Evolutionary conservation across 2,113 vertebrate species (phyloP).

Genomic region (Cebidichthys violaceus): DNA sequence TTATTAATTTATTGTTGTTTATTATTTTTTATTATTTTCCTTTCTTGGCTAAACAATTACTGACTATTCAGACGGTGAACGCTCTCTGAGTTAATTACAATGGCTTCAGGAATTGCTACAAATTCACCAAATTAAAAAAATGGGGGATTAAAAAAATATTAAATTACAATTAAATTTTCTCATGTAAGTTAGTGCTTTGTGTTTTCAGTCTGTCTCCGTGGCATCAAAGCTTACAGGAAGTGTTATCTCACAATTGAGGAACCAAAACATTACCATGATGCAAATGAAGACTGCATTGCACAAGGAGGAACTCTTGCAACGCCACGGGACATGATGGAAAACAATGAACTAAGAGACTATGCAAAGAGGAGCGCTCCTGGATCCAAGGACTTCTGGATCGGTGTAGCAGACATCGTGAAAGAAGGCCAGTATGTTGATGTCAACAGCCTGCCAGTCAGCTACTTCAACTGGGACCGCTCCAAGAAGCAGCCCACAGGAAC

Average conservation of each 20-base stretch:
- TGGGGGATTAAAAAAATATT: not conserved
- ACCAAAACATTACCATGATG: constrained; percentile 92
- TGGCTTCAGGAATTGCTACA: not conserved
- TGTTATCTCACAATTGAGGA: constrained; percentile 91
- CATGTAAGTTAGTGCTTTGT: constrained; percentile 53
- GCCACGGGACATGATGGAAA: constrained; percentile 89
- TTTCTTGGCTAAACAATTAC: not conserved
- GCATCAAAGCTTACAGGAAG: constrained; percentile 93
- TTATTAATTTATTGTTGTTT: not conserved
- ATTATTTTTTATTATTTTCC: not conserved
- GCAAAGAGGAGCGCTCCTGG: constrained; percentile 87
- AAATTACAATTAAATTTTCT: not conserved
- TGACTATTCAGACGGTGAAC: not conserved
- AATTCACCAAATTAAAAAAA: not conserved
- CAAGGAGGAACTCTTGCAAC: constrained; percentile 93
- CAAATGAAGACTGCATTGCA: constrained; percentile 96
- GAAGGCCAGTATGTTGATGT: constrained; percentile 97
- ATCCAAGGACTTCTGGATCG: constrained; percentile 92
- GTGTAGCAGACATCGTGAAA: constrained; percentile 91
- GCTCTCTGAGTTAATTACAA: not conserved
- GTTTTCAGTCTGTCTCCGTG: constrained; percentile 94
- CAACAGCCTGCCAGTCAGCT: constrained; percentile 88
- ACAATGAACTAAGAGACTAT: constrained; percentile 88
- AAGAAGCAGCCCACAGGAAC: constrained; percentile 91
- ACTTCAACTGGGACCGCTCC: constrained; percentile 92